Evolutionary conservation across 2,888 invertebrate genomes (phyloP), one percentile per base, ranked within the genome.

Genomic region (Pristionchus japonicus): DNA sequence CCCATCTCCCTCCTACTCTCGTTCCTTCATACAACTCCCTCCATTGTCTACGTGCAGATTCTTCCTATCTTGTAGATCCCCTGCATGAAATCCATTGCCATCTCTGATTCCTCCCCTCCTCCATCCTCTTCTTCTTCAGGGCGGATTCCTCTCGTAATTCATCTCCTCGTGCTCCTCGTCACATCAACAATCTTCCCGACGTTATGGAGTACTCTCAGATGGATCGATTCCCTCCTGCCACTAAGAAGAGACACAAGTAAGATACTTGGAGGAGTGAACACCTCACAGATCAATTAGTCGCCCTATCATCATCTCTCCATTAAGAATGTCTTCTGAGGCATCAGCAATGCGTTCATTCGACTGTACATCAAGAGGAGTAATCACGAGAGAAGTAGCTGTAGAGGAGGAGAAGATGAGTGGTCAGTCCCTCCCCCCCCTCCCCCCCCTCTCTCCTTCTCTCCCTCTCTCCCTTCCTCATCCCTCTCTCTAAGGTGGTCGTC

Each of bases 401-500:
- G 85, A 43, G 23, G 85, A 64, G 37, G 49, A 85, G 40, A 61
- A 40, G 23, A 64, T 27, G 27, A 31, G 67, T 70, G 86, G 70
- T 49, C 27, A 52, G 82, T 52, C 31, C 6, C 31, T n/a, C 37
- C 37, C 27, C 23, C 49, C 52, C 52, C 13, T n/a, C 82, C n/a
- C 27, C 37, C 27, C 23, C 49, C 52, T 27, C 13, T 49, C 82
- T 13, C 27, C n/a, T 57, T 4, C n/a, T 23, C 47, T 47, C n/a
- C 52, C 34, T 20, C 37, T 27, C 27, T 20, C 31, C 43, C 15
- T 9, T 37, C 11, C 1, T 83, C 34, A n/a, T 34, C 52, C 15
- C 52, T 52, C 57, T 37, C 27, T 61, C 37, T 37, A 9, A 86
- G 91, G 90, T 84, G 89, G 88, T 47, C 92, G 93, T 27, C 92